Evolutionary conservation across 2,113 vertebrate genomes (phyloP), one percentile per base, ranked within the genome.

Genomic region (Oncorhynchus tshawytscha): DNA sequence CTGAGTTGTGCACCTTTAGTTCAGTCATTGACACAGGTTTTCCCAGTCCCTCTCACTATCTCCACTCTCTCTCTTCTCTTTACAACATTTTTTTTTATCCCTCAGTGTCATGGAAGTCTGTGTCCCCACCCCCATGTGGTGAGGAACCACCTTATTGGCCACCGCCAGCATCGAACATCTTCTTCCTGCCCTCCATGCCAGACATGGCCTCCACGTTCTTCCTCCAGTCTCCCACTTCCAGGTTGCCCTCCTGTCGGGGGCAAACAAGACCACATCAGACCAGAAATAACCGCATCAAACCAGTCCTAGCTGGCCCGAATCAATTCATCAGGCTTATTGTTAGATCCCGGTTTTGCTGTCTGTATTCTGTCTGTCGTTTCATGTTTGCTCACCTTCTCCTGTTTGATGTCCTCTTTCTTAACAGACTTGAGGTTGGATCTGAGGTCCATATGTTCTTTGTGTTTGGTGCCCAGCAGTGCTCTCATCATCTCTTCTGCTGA

Each of bases 391-490:
- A 95, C 95, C 95, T 96, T 99, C 91, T 99, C 97, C 0, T 87
- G 83, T 86, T 94, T 94, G 77, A 96, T 95, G 81, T 99, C 98
- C 82, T 99, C 98, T 85, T 99, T 99, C 94, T 99, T 99, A 80
- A 99, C 98, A 22, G 98, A 99, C 88, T 99, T 99, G 34, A 99
- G 95, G 89, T 99, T 99, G 80, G 96, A 94, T 76, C 98, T 86
- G 15, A 99, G 94, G 51, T 99, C 98, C 97, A 99, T 97, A 57
- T 97, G 99, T 72, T 97, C 96, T 77, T 99, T 99, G 92, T 99
- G 98, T 88, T 99, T 99, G 87, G 98, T 99, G 78, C 98, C 98
- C 91, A 99, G 93, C 64, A 99, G 94, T 59, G 98, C 97, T 60
- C 96, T 91, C 88, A 99, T 96, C 97, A 99, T 99, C 91, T 98